Conservation (phyloP, 2,113 vertebrate genomes). For the Neomonachus schauinslandi region DNA sequence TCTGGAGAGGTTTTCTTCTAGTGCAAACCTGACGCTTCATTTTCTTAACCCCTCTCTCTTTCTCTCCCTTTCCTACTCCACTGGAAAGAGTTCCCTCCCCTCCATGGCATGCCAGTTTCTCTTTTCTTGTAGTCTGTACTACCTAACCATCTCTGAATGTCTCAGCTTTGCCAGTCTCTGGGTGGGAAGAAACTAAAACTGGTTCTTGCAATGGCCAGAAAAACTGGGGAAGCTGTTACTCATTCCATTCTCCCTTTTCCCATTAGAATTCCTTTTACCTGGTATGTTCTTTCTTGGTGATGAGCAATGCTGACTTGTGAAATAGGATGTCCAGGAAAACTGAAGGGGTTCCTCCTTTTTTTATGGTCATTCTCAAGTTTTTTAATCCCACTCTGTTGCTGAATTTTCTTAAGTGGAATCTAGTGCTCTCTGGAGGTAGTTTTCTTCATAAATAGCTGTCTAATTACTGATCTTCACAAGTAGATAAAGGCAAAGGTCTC, state of each 20-base stretch:
- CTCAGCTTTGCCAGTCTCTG: background rate
- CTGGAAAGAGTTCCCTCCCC: too few relatives aligned
- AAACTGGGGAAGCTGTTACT: background rate
- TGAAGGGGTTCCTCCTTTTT: background rate
- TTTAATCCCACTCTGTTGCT: background rate
- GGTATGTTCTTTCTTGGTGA: background rate
- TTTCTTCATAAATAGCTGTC: background rate
- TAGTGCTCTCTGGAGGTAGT: background rate
- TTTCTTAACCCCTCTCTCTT: too few relatives aligned
- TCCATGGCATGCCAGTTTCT: too few relatives aligned
- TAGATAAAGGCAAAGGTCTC: background rate
- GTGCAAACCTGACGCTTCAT: too few relatives aligned
- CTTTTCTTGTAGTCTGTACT: background rate
- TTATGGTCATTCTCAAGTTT: background rate
- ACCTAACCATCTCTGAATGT: background rate
- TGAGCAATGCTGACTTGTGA: background rate
- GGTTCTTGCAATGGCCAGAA: background rate
- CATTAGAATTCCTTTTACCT: background rate
- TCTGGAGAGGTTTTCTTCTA: too few relatives aligned
- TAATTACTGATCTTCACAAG: background rate
- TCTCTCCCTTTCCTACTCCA: too few relatives aligned
- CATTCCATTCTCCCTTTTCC: background rate
- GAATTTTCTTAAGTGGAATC: background rate
- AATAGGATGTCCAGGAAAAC: background rate
- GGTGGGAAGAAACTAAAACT: background rate